Evolutionary conservation across 1,140 invertebrate species (phyloP).

Genomic region (Drosophila bocki): DNA sequence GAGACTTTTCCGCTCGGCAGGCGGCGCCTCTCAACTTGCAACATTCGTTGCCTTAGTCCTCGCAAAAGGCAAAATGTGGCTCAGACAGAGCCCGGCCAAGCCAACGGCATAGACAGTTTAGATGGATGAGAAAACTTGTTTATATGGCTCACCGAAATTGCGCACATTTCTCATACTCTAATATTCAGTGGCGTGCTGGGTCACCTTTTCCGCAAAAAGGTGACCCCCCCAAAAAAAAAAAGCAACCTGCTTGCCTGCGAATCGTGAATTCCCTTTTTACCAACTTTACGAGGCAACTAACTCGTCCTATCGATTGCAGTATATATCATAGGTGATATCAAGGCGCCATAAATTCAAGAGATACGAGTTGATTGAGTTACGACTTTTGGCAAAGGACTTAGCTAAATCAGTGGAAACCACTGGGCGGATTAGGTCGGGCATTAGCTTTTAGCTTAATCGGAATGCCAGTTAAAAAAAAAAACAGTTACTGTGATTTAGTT

Average conservation of each 20-base stretch:
- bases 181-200: conserved; percentile 40
- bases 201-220: conserved; percentile 24
- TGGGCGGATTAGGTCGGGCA: conserved; percentile 22
- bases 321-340: conserved; percentile 18
- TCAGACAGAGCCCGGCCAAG: conserved; percentile 8
- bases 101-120: conserved; percentile 50
- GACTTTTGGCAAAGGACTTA: background rate
- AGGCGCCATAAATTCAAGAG: conserved; percentile 20
- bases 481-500: conserved; percentile 65
- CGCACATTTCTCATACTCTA: conserved; percentile 29
- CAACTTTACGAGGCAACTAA: conserved; percentile 33
- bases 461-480: conserved; percentile 35
- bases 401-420: conserved; percentile 29
- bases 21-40: conserved; percentile 40
- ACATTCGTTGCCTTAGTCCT: conserved; percentile 25
- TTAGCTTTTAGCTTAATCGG: conserved; percentile 39
- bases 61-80: conserved; percentile 16
- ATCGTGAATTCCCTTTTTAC: conserved; percentile 33
- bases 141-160: conserved; percentile 49
- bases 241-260: background rate
- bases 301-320: conserved; percentile 5
- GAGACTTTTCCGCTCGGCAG: conserved; percentile 51
- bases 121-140: conserved; percentile 61
- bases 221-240: conserved; percentile 16
- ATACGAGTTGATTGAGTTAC: conserved; percentile 28